phyloP scores from a whole-genome alignment of 2,797 vertebrate species.

The Enteromius anoplus region DNA sequence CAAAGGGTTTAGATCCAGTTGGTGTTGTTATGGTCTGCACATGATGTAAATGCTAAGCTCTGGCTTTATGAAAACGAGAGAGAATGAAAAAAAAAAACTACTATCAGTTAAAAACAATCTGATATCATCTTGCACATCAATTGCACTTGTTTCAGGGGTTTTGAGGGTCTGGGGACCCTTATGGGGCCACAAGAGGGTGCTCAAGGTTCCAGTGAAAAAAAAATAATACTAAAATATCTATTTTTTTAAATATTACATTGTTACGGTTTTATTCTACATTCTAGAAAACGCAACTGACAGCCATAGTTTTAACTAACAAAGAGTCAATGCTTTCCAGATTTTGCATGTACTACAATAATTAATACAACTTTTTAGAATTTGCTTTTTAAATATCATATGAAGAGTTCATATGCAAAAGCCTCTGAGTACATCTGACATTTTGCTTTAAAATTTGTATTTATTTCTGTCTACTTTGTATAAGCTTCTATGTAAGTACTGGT shows the following conservation, averaged over 20 bases:
- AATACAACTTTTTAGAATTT: background rate
- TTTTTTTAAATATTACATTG: background rate
- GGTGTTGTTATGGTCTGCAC: background rate
- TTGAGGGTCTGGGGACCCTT: background rate
- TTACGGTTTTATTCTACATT: background rate
- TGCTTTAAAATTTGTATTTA: too few relatives aligned
- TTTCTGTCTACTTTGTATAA: too few relatives aligned
- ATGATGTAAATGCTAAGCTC: background rate
- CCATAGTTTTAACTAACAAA: background rate
- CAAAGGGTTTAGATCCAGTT: background rate
- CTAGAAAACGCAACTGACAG: background rate
- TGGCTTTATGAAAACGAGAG: background rate
- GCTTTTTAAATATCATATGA: background rate
- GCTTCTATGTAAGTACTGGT: too few relatives aligned
- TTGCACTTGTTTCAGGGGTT: background rate
- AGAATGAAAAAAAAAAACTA: background rate
- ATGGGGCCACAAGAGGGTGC: background rate
- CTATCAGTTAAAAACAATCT: background rate
- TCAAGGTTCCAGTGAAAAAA: background rate
- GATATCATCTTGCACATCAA: background rate
- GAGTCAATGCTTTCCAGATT: too few relatives aligned
- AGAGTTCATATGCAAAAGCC: too few relatives aligned
- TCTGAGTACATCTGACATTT: too few relatives aligned
- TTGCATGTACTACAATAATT: background rate
- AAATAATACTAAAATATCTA: background rate